Evolutionary conservation across 2,888 invertebrate genomes (phyloP).

Genomic region (Pachycephus smyrnensis): DNA sequence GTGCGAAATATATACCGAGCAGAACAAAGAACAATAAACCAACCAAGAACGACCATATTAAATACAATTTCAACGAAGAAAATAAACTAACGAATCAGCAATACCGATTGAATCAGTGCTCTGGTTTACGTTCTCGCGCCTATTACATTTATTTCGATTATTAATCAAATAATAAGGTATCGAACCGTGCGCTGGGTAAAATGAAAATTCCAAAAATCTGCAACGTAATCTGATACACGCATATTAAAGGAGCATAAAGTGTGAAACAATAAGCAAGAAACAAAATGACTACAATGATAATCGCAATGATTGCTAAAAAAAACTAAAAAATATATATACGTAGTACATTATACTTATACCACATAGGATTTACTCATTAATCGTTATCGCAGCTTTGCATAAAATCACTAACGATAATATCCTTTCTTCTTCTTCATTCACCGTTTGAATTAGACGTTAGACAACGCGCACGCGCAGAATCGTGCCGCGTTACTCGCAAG

Average conservation of each 20-base stretch:
- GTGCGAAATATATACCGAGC: no score
- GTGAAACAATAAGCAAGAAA: not conserved
- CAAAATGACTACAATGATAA: not conserved
- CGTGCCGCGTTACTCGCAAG: not conserved
- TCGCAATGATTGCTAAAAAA: not conserved
- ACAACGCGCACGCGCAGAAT: not conserved
- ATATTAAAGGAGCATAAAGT: not conserved
- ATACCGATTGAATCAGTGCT: not conserved
- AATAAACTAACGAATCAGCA: not conserved
- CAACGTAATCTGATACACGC: not conserved
- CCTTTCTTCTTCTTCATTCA: not conserved
- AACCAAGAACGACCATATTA: not conserved
- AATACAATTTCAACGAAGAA: not conserved
- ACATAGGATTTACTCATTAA: not conserved
- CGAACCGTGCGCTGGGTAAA: not conserved
- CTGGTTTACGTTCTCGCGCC: not conserved
- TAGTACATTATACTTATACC: not conserved
- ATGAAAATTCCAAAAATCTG: not conserved
- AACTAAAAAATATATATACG: conserved; percentile 11
- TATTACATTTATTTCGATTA: not conserved
- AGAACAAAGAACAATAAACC: not conserved
- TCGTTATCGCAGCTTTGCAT: conserved; percentile 1
- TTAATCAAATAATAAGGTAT: not conserved
- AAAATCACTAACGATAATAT: conserved; percentile 26
- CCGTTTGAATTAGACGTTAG: not conserved